These are phyloP conservation scores for Phortica okadai DNA, from an alignment of 2,888 invertebrate genomes.

Conservation along the genomic window DNA sequence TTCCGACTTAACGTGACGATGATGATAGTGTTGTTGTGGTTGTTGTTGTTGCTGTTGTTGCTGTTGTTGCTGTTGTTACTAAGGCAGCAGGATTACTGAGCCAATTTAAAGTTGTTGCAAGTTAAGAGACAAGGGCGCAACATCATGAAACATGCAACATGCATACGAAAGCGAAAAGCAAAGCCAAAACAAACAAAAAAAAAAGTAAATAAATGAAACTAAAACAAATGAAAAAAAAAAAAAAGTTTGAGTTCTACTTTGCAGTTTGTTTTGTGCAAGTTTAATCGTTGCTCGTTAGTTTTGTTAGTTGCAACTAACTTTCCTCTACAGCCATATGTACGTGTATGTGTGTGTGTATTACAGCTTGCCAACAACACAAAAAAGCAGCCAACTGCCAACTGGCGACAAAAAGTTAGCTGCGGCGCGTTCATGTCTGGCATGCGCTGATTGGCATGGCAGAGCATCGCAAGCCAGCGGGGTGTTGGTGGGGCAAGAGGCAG, in stretches of 20 bases:
- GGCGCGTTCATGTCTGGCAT: constrained; percentile 42
- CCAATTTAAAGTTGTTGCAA: constrained; percentile 17
- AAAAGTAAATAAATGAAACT: constrained; percentile 4
- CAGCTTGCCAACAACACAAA: constrained; percentile 42
- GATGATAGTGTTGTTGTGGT: not conserved
- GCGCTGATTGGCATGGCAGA: not conserved
- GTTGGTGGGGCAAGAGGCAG: not conserved
- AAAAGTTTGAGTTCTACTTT: constrained; percentile 24
- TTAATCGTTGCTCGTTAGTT: constrained; percentile 27
- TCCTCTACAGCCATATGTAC: not conserved
- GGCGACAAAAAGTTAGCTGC: constrained; percentile 40
- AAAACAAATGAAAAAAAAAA: constrained; percentile 12
- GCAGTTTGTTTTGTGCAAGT: constrained; percentile 24
- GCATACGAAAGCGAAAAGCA: not conserved
- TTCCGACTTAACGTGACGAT: not conserved
- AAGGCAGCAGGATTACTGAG: constrained; percentile 8
- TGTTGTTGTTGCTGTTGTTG: constrained; percentile 8
- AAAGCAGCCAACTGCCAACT: constrained; percentile 45
- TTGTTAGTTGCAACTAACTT: constrained; percentile 10
- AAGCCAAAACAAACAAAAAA: not conserved
- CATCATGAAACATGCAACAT: not conserved
- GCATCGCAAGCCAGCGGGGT: not conserved
- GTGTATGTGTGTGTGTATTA: not conserved
- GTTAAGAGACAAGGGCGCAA: not conserved
- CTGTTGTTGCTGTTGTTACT: constrained; percentile 21